These are phyloP conservation scores for Tethya wilhelma DNA, from an alignment of 37 sponge, comb jelly and placozoan species.

Conservation along the genomic window DNA sequence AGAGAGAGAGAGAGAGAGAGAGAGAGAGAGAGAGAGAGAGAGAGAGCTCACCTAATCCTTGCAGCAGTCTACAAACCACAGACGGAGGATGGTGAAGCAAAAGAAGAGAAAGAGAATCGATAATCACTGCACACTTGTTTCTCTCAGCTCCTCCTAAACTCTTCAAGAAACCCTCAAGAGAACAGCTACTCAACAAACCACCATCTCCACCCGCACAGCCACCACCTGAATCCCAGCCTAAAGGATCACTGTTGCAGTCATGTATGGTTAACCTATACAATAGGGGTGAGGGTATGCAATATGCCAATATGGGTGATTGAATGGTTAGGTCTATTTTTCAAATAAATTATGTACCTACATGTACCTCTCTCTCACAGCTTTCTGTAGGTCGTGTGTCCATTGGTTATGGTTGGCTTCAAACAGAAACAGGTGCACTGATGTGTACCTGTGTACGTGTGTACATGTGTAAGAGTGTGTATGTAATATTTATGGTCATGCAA, in stretches of 20 bases:
- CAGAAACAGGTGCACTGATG: conserved; percentile 22
- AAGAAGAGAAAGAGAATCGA: conserved; percentile 45
- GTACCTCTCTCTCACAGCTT: conserved; percentile 1
- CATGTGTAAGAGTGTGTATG: background rate
- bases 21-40: background rate
- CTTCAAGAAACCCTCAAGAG: background rate
- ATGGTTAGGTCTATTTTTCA: no score
- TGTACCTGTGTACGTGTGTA: conserved; percentile 20
- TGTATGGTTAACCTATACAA: conserved; percentile 19
- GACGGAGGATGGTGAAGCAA: conserved; percentile 4
- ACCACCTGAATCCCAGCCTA: conserved; percentile 36
- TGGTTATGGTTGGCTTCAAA: background rate
- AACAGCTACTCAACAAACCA: background rate
- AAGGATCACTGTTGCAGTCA: conserved; percentile 42
- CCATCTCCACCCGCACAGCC: background rate
- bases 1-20: no score
- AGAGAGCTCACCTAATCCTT: no score
- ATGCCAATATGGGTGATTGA: background rate
- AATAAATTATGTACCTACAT: no score
- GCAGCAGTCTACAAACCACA: conserved; percentile 20
- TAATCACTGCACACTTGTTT: conserved; percentile 16
- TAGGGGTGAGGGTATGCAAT: background rate
- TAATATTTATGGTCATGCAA: background rate
- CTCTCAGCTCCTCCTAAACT: background rate
- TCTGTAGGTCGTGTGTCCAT: conserved; percentile 20